Evolutionary conservation across 2,113 vertebrate species (phyloP).

Genomic region (Grantiella picta): DNA sequence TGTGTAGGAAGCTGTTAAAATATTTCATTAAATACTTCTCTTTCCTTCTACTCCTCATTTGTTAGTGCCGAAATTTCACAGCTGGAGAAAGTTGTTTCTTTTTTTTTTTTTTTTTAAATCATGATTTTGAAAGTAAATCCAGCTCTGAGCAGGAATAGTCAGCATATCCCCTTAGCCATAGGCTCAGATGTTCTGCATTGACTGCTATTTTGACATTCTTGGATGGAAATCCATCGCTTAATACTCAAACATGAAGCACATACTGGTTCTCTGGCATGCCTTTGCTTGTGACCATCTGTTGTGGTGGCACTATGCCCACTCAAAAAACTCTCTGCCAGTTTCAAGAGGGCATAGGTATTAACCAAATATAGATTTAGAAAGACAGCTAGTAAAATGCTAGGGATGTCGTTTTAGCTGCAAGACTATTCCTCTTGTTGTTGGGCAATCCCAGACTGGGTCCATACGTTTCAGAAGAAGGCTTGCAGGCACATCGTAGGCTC

Average conservation of each 20-base stretch:
- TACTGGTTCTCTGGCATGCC: slow-evolving; percentile 46
- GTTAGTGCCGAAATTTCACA: not conserved
- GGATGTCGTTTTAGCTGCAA: not conserved
- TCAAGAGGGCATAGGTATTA: not conserved
- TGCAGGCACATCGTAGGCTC: not conserved
- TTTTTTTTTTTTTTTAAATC: not conserved
- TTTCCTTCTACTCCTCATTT: not conserved
- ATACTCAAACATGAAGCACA: not conserved
- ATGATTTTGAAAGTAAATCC: not conserved
- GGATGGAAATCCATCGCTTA: not conserved
- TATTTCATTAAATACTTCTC: not conserved
- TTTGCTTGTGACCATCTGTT: slow-evolving; percentile 16
- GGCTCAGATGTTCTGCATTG: not conserved
- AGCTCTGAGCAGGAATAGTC: not conserved
- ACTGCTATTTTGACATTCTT: slow-evolving; percentile 36
- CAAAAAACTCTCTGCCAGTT: not conserved
- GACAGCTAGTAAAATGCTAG: not conserved
- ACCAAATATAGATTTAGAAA: not conserved
- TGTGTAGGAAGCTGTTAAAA: not conserved
- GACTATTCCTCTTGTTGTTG: not conserved
- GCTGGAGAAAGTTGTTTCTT: not conserved
- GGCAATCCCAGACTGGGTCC: not conserved
- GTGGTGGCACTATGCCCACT: slow-evolving; percentile 16
- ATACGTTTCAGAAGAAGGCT: not conserved
- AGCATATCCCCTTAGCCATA: not conserved